Base-by-base conservation (phyloP, 2,888 invertebrate genomes). In the Xylocampa areola region DNA sequence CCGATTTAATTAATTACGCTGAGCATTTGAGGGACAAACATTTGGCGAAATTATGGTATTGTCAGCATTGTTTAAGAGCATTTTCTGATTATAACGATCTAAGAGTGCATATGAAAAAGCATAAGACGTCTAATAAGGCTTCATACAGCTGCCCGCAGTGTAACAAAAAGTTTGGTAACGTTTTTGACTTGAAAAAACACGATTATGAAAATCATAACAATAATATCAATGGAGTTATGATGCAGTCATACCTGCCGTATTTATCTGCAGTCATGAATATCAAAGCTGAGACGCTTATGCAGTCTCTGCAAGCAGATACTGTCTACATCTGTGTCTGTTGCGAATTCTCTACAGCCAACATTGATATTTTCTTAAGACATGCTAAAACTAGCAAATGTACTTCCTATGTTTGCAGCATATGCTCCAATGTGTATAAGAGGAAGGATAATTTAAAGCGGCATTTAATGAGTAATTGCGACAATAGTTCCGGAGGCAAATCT, bases 81-180 rank as follows among this genome's bases (percentile, higher is more conserved):
- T 93, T 89, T 37, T 35, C 57, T 0, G 76, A 87, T 0, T 8
- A 30, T 0, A 40, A 62, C 0, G 45, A 55, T 0, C 60, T 75
- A 1, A 73, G 55, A 2, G 39, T 40, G 1, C 93, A 93, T 40
- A 79, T 83, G 25, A 76, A 35, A 1, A 86, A 80, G 25, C 93
- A 93, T 68, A 19, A 29, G 30, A 0, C n/a, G 27, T 2, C 16
- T 43, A 2, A 44, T 0, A 73, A 75, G 1, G 36, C 59, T 0
- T 49, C 57, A 0, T 77, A 71, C 8, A 68, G 73, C 0, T 93
- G 93, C 59, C 85, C 90, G 0, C 85, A 88, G 2, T 93, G 93
- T 44, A 35, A 45, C 0, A 19, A 36, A 0, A 55, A 53, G 1
- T 90, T 84, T 48, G 44, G 49, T 0, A 77, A 72, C 10, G 25